These are phyloP conservation scores for Acanthaster planci DNA, from an alignment of 35 echinoderm and acorn worm genomes.

Conservation along the genomic window DNA sequence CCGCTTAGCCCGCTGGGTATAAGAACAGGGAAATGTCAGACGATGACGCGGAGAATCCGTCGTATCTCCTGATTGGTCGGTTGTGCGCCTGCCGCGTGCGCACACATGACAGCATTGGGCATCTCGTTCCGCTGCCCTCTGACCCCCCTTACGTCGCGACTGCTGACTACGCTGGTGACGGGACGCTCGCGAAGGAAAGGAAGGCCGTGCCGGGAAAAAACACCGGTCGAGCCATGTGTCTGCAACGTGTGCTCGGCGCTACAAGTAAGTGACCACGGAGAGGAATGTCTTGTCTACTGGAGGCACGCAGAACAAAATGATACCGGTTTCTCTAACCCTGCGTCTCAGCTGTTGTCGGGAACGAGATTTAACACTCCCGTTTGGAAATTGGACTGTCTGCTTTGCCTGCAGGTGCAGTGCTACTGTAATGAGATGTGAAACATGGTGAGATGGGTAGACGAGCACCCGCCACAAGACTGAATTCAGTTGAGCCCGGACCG, in stretches of 20 bases:
- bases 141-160: conserved; percentile 13
- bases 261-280: neutral
- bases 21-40: neutral
- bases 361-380: no score
- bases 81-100: conserved; percentile 17
- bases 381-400: no score
- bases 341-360: no score
- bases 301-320: no score
- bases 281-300: no score
- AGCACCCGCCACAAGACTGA: no score
- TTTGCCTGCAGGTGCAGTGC: no score
- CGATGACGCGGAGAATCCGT: conserved; percentile 7
- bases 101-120: neutral
- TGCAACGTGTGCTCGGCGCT: neutral
- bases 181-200: neutral
- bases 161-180: conserved; percentile 29
- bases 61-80: conserved; percentile 12
- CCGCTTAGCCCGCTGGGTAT: conserved; percentile 7
- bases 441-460: no score
- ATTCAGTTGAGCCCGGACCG: no score
- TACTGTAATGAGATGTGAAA: no score
- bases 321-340: no score
- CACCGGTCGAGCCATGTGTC: conserved; percentile 12
- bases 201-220: neutral
- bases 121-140: neutral